A percentile compares a stretch with the other conserved stretches of the same genome.
Evolutionary conservation across 2,797 vertebrate genomes (phyloP).

Genomic region (Epinephelus malabaricus): DNA sequence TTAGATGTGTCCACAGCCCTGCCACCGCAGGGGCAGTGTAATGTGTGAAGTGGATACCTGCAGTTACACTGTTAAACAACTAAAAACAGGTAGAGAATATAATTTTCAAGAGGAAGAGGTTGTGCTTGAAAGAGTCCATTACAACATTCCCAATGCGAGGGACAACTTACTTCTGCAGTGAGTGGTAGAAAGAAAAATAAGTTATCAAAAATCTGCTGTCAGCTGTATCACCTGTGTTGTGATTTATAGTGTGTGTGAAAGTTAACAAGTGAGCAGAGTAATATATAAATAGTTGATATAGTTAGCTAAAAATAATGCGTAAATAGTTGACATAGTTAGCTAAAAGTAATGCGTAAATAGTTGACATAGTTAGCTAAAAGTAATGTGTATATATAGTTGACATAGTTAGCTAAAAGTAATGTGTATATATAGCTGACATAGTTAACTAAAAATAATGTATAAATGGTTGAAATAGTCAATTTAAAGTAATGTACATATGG

Average conservation of each 20-base stretch:
- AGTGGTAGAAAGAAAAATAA: not conserved
- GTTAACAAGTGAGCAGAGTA: no score
- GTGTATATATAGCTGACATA: no score
- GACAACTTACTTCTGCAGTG: not conserved
- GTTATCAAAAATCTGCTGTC: not conserved
- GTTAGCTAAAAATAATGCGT: no score
- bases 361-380: no score
- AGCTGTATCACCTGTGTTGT: not conserved
- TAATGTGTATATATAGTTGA: no score
- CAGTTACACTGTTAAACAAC: not conserved
- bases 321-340: no score
- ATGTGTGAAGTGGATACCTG: constrained; percentile 26
- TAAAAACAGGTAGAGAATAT: constrained; percentile 10
- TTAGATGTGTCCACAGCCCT: constrained; percentile 63
- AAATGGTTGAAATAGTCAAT: not conserved
- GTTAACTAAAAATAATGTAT: not conserved
- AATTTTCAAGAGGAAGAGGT: not conserved
- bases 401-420: no score
- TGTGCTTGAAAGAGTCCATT: not conserved
- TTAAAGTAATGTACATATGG: not conserved
- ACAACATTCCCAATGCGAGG: not conserved
- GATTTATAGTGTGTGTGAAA: not conserved
- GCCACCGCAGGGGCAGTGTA: constrained; percentile 35
- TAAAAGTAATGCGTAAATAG: no score
- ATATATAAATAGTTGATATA: no score